These are phyloP conservation scores for Pristionchus maxplancki DNA, from an alignment of 2,888 invertebrate species.

Conservation along the genomic window DNA sequence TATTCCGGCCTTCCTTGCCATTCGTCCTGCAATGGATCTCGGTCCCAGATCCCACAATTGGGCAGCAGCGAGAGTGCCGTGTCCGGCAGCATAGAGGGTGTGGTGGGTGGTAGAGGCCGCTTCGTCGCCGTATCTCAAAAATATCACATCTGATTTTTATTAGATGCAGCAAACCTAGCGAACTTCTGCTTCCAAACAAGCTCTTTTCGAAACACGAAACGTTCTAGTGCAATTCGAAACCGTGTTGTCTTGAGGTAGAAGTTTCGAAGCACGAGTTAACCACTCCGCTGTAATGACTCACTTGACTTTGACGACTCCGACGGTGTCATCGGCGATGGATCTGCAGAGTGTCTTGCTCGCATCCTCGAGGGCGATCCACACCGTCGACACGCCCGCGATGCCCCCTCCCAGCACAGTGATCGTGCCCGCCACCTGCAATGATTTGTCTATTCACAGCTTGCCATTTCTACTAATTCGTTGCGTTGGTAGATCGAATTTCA, in stretches of 20 bases:
- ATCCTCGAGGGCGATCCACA: slow-evolving; percentile 85
- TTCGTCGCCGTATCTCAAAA: slow-evolving; percentile 84
- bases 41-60: slow-evolving; percentile 84
- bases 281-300: slow-evolving; percentile 78
- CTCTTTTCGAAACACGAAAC: neutral
- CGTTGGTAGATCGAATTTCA: too few relatives aligned
- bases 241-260: too few relatives aligned
- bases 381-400: slow-evolving; percentile 82
- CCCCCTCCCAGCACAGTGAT: slow-evolving; percentile 71
- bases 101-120: slow-evolving; percentile 84
- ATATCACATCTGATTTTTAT: neutral
- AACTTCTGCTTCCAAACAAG: too few relatives aligned
- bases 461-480: too few relatives aligned
- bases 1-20: slow-evolving; percentile 83
- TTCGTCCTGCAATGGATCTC: slow-evolving; percentile 84
- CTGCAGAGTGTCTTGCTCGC: slow-evolving; percentile 84
- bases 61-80: slow-evolving; percentile 84
- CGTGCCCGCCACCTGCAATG: slow-evolving; percentile 57
- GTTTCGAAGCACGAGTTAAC: neutral
- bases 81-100: slow-evolving; percentile 85
- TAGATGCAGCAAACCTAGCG: too few relatives aligned
- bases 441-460: too few relatives aligned
- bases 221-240: neutral
- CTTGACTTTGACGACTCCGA: slow-evolving; percentile 86
- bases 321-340: slow-evolving; percentile 85